Evolutionary conservation across 30 jellyfish, hydroid and myxozoan genomes (phyloP).

Genomic region (Aurelia sp.): DNA sequence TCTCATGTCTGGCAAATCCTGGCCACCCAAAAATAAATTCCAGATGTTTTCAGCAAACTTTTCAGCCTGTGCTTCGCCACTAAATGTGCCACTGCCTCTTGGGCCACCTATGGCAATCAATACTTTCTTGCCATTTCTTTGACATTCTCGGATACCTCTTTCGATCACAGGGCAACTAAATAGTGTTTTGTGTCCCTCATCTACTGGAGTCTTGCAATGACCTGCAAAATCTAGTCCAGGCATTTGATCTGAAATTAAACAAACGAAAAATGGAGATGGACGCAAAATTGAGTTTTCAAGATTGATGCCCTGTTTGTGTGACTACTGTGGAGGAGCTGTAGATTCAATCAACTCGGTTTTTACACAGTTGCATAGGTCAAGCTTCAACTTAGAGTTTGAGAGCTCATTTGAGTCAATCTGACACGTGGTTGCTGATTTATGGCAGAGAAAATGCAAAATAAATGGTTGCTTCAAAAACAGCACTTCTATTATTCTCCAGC

Average conservation of each 20-base stretch:
- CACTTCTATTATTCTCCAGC: too few species aligned
- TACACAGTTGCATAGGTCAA: too few species aligned
- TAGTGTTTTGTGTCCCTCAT: conserved; percentile 64
- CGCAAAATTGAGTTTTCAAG: too few species aligned
- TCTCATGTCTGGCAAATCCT: conserved; percentile 68
- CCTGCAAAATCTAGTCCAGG: conserved; percentile 85
- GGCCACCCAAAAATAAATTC: conserved; percentile 88
- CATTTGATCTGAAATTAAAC: conserved; percentile 64
- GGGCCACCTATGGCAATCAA: conserved; percentile 95
- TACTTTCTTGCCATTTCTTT: conserved; percentile 69
- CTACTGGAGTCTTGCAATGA: conserved; percentile 71
- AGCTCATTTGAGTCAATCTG: too few species aligned
- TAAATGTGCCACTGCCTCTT: conserved; percentile 44
- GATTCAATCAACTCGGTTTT: too few species aligned
- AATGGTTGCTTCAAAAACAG: too few species aligned
- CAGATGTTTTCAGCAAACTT: conserved; percentile 83
- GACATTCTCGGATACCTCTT: conserved; percentile 80
- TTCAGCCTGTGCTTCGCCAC: conserved; percentile 79
- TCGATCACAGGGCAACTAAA: conserved; percentile 82
- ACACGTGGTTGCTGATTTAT: too few species aligned
- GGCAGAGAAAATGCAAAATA: too few species aligned
- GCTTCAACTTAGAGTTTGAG: too few species aligned
- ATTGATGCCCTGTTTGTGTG: too few species aligned
- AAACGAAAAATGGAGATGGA: background rate
- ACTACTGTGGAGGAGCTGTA: too few species aligned